A percentile compares a stretch with the other conserved stretches of the same genome.
These are phyloP conservation scores for Drosophila putrida DNA, from an alignment of 2,888 invertebrate species.

Conservation along the genomic window DNA sequence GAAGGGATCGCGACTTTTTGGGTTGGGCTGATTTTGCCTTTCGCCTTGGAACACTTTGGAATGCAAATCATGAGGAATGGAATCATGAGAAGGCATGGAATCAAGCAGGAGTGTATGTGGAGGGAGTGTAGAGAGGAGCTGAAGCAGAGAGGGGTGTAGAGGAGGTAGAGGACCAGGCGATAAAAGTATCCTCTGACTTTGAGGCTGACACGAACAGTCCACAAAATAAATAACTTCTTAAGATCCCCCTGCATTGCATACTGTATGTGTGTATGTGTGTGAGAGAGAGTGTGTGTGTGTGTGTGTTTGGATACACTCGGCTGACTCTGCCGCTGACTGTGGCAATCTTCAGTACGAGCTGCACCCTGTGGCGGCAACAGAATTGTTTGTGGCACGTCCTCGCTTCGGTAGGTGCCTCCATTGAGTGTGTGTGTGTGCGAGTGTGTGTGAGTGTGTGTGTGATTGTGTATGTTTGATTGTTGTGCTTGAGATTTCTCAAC, in stretches of 20 bases:
- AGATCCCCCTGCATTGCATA: constrained; percentile 61
- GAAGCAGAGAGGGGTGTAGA: not conserved
- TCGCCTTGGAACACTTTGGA: constrained; percentile 74
- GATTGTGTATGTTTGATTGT: constrained; percentile 40
- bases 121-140: not conserved
- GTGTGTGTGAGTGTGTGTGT: constrained; percentile 1
- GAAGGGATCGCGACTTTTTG: constrained; percentile 60
- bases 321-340: constrained; percentile 43
- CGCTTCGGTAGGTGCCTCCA: constrained; percentile 58
- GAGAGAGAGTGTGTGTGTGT: constrained; percentile 7
- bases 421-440: constrained; percentile 18
- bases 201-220: constrained; percentile 53
- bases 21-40: constrained; percentile 50
- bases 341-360: constrained; percentile 43
- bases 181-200: constrained; percentile 76
- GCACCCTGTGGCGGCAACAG: constrained; percentile 76
- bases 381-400: constrained; percentile 78
- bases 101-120: constrained; percentile 4
- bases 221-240: constrained; percentile 74
- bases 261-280: constrained; percentile 16
- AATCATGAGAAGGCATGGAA: constrained; percentile 39
- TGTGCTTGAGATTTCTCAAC: constrained; percentile 51
- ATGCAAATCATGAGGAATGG: constrained; percentile 78
- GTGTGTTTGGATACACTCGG: constrained; percentile 72
- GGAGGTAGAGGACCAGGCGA: constrained; percentile 38